These are phyloP conservation scores for Anguilla anguilla DNA, from an alignment of 2,797 vertebrate species.

Conservation along the genomic window DNA sequence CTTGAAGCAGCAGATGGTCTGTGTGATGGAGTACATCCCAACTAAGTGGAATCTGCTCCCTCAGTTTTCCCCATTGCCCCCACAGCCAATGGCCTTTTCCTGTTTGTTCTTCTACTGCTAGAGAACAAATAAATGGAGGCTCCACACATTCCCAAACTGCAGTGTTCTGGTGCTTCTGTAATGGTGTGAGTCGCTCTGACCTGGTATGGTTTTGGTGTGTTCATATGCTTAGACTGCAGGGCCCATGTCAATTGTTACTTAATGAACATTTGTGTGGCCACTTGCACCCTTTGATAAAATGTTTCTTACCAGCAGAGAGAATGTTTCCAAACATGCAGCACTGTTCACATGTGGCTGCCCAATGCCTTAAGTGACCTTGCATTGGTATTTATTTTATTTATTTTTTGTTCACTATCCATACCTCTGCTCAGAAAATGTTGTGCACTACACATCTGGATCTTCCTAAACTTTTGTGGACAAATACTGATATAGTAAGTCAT, in stretches of 20 bases:
- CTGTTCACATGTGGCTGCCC: not conserved
- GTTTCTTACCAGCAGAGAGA: not conserved
- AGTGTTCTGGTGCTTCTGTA: not conserved
- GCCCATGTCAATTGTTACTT: not conserved
- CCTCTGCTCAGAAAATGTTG: slow-evolving; percentile 63
- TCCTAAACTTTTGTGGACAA: slow-evolving; percentile 61
- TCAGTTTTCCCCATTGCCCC: slow-evolving; percentile 62
- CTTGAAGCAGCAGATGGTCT: slow-evolving; percentile 39
- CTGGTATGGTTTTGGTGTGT: slow-evolving; percentile 1
- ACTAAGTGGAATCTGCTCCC: slow-evolving; percentile 39
- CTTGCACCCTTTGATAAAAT: not conserved
- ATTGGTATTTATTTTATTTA: not conserved
- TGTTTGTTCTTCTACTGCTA: not conserved
- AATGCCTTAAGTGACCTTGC: not conserved
- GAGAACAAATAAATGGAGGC: not conserved
- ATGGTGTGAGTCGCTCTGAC: not conserved
- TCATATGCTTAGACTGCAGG: not conserved
- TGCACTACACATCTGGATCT: slow-evolving; percentile 69
- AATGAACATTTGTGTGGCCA: not conserved
- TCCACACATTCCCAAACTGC: not conserved
- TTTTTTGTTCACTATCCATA: not conserved
- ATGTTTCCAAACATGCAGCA: no score
- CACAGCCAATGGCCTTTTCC: not conserved
- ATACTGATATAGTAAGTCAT: slow-evolving; percentile 62
- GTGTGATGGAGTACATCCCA: slow-evolving; percentile 51